Base-by-base conservation (phyloP, 2,888 invertebrate species). In the Heliconius ismenius region DNA sequence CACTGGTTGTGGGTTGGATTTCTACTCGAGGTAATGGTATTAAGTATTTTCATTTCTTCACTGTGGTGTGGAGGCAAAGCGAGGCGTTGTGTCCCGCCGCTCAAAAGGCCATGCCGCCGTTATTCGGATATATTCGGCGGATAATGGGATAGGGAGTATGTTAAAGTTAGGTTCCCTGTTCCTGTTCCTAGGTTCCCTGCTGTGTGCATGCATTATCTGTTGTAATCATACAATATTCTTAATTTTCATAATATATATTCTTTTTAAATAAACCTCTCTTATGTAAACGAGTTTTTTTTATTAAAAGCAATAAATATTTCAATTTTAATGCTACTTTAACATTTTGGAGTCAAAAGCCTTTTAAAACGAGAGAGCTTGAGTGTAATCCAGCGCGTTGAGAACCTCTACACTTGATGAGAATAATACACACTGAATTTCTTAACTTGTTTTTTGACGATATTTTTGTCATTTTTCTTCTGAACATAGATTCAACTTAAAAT, bases 331-430 rank as follows among this genome's bases (percentile, higher is more conserved):
- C 28, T n/a, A 70, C 58, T 65, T 65, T 63, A 73, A 60, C 39
- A 72, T 76, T 60, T 65, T 76, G n/a, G 28, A 65, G 75, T 72
- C 65, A 75, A 77, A 77, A 77, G 60, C 65, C 75, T 72, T 77
- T 75, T 21, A 65, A 28, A 75, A 73, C 75, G 60, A 75, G 77
- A 60, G 77, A 67, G 75, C 75, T 77, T 54, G 24, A 77, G 77
- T 77, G 72, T 72, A 75, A 77, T 77, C 75, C 60, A 67, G 32
- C 72, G 49, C 67, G 75, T n/a, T 39, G 65, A 77, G 74, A 60
- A 73, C 64, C 77, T 62, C 65, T 75, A 49, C 54, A 65, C 60
- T 72, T 73, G 64, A 65, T 76, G 43, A 58, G 60, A 64, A 70
- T 63, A 73, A 73, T 65, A 76, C 64, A 58, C 54, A 70, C 28